A percentile compares a stretch with the other conserved stretches of the same genome.
Evolutionary conservation across 1,140 invertebrate genomes (phyloP).

Genomic region (Drosophila grimshawi): DNA sequence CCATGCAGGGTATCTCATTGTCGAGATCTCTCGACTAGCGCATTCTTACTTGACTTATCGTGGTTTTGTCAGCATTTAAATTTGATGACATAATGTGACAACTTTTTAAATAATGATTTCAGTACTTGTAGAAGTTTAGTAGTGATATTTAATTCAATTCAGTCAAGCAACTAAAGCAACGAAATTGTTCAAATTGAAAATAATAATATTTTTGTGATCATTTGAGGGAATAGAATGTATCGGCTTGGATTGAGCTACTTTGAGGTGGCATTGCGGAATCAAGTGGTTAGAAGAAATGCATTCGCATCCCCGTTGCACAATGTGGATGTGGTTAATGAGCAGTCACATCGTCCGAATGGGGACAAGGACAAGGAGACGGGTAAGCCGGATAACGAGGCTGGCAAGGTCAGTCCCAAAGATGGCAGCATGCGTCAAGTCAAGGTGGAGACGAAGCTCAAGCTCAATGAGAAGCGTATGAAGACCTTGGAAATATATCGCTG

Average conservation of each 20-base stretch:
- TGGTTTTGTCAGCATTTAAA: too few relatives aligned
- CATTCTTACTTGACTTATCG: too few relatives aligned
- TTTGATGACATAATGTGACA: too few relatives aligned
- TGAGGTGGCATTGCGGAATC: neutral
- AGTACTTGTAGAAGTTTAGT: too few relatives aligned
- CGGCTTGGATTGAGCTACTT: slow-evolving; percentile 2
- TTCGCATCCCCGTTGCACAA: neutral
- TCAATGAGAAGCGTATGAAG: slow-evolving; percentile 86
- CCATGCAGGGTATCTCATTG: too few relatives aligned
- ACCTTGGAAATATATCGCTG: slow-evolving; percentile 95
- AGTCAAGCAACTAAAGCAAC: neutral
- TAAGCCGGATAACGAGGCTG: neutral
- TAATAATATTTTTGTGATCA: neutral
- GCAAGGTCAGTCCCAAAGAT: neutral
- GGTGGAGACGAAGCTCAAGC: neutral
- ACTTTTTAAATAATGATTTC: too few relatives aligned
- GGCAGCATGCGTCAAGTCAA: neutral
- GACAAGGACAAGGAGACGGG: neutral
- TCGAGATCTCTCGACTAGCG: too few relatives aligned
- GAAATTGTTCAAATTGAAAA: slow-evolving; percentile 1
- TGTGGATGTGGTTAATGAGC: neutral
- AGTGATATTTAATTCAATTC: too few relatives aligned
- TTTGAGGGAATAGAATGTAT: neutral
- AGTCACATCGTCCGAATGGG: neutral
- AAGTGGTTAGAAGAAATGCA: neutral